phyloP scores from a whole-genome alignment of 2,888 invertebrate genomes.

The Eupeodes latifasciatus region DNA sequence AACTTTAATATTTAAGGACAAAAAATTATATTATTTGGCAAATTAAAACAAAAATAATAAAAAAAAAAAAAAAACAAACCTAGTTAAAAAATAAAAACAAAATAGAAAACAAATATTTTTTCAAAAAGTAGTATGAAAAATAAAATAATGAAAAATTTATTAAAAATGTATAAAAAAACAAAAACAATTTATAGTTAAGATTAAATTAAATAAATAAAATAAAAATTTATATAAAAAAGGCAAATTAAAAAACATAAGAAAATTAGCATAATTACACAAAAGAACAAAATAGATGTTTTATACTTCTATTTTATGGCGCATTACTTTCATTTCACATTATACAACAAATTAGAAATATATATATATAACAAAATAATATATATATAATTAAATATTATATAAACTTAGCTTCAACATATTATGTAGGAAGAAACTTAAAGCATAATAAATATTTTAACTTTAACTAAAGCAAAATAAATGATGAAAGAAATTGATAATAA shows the following conservation, averaged over 20 bases:
- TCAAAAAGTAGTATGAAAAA: conserved; percentile 67
- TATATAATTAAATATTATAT: conserved; percentile 2
- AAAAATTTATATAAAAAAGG: conserved; percentile 24
- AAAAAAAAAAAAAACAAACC: conserved; percentile 9
- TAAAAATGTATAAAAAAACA: conserved; percentile 50
- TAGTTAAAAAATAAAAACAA: conserved; percentile 35
- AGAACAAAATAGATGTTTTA: conserved; percentile 34
- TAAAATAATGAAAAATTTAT: conserved; percentile 32
- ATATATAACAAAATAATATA: neutral
- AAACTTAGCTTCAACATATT: conserved; percentile 25
- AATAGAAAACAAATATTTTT: conserved; percentile 66
- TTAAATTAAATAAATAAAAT: conserved; percentile 58
- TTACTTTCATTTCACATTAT: conserved; percentile 42
- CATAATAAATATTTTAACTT: neutral
- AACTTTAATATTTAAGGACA: conserved; percentile 18
- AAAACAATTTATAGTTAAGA: conserved; percentile 66
- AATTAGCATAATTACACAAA: conserved; percentile 62
- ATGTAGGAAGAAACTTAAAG: neutral
- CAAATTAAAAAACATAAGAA: conserved; percentile 34
- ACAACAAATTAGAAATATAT: conserved; percentile 1
- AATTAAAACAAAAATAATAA: conserved; percentile 26
- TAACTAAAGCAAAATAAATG: conserved; percentile 1
- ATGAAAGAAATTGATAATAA: conserved; percentile 24
- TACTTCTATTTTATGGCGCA: conserved; percentile 44
- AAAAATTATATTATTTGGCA: conserved; percentile 47